These are phyloP conservation scores for Hoplodrina blanda DNA, from an alignment of 2,888 invertebrate genomes.

Conservation along the genomic window DNA sequence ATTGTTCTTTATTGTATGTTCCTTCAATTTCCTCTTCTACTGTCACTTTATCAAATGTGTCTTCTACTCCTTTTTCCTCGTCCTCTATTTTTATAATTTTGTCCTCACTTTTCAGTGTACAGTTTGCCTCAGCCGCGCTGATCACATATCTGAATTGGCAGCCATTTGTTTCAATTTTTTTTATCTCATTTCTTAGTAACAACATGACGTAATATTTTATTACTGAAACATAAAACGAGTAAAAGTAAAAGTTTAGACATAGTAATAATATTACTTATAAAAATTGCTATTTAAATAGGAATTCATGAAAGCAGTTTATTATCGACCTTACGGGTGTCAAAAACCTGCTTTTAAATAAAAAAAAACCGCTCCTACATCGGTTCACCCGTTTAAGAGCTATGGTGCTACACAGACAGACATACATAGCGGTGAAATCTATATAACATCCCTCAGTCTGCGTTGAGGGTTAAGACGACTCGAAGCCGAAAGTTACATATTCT, in stretches of 20 bases:
- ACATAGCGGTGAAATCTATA: too few relatives aligned
- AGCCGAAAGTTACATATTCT: too few relatives aligned
- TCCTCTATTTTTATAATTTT: neutral
- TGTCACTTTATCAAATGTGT: neutral
- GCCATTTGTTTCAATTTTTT: neutral
- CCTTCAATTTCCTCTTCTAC: neutral
- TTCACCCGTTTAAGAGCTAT: too few relatives aligned
- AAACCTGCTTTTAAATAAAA: too few relatives aligned
- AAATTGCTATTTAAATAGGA: neutral
- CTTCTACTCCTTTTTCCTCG: neutral
- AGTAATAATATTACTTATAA: too few relatives aligned
- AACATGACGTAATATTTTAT: conserved; percentile 6
- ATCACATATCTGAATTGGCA: neutral
- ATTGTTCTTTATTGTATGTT: neutral
- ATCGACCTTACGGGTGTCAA: too few relatives aligned
- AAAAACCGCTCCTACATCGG: too few relatives aligned
- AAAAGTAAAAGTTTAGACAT: neutral
- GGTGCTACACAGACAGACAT: too few relatives aligned
- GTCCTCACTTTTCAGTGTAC: neutral
- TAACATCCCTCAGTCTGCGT: too few relatives aligned
- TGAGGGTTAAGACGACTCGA: too few relatives aligned
- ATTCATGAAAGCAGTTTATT: too few relatives aligned
- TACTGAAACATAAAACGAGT: conserved; percentile 9
- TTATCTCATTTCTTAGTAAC: conserved; percentile 4
- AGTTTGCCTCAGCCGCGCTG: neutral